Conservation (phyloP, 2,888 invertebrate genomes). For the Nasonovia ribisnigri region DNA sequence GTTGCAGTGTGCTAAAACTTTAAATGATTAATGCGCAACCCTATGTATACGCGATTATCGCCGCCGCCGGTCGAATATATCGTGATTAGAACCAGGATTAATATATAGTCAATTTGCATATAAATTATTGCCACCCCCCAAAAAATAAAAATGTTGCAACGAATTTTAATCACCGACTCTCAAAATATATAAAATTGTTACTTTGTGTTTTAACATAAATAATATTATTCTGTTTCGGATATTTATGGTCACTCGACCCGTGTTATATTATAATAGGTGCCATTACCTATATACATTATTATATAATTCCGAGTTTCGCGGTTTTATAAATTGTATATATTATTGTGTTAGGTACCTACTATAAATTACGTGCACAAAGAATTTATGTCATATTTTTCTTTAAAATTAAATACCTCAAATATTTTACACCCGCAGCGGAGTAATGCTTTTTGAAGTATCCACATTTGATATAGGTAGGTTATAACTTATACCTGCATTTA, state of each 20-base stretch:
- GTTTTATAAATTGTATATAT: neutral
- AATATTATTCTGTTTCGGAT: neutral
- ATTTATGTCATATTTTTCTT: neutral
- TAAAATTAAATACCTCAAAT: neutral
- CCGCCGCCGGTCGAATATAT: neutral
- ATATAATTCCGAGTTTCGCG: neutral
- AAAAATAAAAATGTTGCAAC: neutral
- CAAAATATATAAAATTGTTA: neutral
- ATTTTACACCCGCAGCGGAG: neutral
- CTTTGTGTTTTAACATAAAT: neutral
- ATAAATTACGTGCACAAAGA: neutral
- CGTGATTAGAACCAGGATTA: neutral
- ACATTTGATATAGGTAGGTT: neutral
- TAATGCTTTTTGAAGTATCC: neutral
- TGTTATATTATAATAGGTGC: neutral
- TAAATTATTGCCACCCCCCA: neutral
- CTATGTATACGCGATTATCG: neutral
- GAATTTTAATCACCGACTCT: neutral
- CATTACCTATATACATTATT: neutral
- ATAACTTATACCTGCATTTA: too few relatives aligned
- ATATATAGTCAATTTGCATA: neutral
- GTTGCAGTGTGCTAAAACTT: constrained; percentile 4
- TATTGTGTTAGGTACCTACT: neutral
- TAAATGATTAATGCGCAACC: constrained; percentile 38
- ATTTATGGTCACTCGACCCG: neutral